phyloP scores from a whole-genome alignment of 2,888 invertebrate species.

The Germaria angustata region DNA sequence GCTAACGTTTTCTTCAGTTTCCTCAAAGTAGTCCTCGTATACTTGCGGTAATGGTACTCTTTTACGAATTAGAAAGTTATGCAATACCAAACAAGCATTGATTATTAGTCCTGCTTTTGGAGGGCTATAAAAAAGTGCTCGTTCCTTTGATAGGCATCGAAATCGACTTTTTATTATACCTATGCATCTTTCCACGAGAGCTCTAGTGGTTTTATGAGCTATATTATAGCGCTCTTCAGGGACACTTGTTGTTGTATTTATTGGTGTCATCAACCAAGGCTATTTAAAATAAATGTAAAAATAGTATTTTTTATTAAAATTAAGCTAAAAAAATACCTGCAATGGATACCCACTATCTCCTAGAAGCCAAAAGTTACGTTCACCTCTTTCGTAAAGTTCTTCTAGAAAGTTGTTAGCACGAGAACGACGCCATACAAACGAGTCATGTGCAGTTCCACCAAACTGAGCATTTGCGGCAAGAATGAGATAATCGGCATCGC shows the following conservation, averaged over 20 bases:
- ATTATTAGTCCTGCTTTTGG: conserved; percentile 30
- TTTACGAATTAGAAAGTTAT: not conserved
- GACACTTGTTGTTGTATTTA: not conserved
- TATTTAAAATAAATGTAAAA: not conserved
- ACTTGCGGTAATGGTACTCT: not conserved
- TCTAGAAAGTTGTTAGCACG: not conserved
- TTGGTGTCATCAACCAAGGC: conserved; percentile 28
- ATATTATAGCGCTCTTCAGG: not conserved
- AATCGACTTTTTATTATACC: conserved; percentile 1
- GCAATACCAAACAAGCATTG: conserved; percentile 5
- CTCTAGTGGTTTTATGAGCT: not conserved
- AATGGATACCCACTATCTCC: conserved; percentile 30
- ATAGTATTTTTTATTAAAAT: not conserved
- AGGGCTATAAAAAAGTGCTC: conserved; percentile 5
- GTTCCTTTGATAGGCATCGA: conserved; percentile 19
- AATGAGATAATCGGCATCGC: conserved; percentile 22
- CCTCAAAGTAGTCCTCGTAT: not conserved
- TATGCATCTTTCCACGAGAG: not conserved
- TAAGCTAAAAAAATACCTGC: not conserved
- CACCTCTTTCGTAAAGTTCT: conserved; percentile 4
- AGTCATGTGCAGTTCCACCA: conserved; percentile 16
- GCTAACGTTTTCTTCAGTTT: not conserved
- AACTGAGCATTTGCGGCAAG: conserved; percentile 26
- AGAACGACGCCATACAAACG: conserved; percentile 18
- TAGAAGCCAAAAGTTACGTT: conserved; percentile 36